These are phyloP conservation scores for Scaptodrosophila lebanonensis DNA, from an alignment of 1,140 invertebrate species.

Conservation along the genomic window DNA sequence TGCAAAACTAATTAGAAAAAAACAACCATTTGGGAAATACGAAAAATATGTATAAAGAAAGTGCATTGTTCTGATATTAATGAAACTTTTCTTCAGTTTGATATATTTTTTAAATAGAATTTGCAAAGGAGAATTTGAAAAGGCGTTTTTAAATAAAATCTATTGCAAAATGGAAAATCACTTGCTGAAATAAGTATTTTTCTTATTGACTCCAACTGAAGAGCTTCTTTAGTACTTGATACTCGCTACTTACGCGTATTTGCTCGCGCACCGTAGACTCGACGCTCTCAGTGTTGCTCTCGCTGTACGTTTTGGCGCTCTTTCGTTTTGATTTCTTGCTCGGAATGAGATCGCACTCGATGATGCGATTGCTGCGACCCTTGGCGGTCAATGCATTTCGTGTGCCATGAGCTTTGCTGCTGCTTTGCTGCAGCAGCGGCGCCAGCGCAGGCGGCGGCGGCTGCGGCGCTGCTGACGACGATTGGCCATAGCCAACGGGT, in stretches of 20 bases:
- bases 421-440: constrained; percentile 51
- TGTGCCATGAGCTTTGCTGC: constrained; percentile 19
- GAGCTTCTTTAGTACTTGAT: too few species aligned
- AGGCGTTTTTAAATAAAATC: too few species aligned
- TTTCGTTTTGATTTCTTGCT: constrained; percentile 72
- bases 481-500: constrained; percentile 54
- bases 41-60: too few species aligned
- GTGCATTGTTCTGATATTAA: too few species aligned
- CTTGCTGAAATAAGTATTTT: too few species aligned
- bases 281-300: constrained; percentile 25
- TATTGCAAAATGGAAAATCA: too few species aligned
- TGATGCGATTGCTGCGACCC: constrained; percentile 53
- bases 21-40: too few species aligned
- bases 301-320: constrained; percentile 24
- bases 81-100: too few species aligned
- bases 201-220: too few species aligned
- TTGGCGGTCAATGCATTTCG: constrained; percentile 21
- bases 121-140: too few species aligned
- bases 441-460: constrained; percentile 42
- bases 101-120: too few species aligned
- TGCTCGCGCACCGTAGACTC: constrained; percentile 56
- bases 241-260: constrained; percentile 58
- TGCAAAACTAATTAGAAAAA: too few species aligned
- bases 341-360: constrained; percentile 71
- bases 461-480: constrained; percentile 11